Evolutionary conservation across 2,113 vertebrate species (phyloP), one percentile per base, ranked within the genome.

Genomic region (Syrrhaptes paradoxus): DNA sequence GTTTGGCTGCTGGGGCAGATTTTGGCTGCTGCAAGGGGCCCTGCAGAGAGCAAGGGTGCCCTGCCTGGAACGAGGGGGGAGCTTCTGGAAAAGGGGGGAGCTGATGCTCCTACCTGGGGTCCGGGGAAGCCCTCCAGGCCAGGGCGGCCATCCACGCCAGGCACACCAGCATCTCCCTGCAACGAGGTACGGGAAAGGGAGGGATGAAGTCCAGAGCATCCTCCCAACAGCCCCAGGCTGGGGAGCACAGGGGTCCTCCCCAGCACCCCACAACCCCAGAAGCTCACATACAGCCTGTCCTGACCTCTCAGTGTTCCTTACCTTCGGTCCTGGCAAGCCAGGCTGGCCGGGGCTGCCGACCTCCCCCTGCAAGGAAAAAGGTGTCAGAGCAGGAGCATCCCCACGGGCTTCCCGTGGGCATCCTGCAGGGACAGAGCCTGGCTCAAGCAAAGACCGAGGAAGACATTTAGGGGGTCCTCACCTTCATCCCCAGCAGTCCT

Each of bases 51-150:
- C 10, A 34, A 49, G n/a, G 52, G 19, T 74, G 32, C 13, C 19
- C 52, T 83, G 63, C 22, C 22, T 55, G 34, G 19, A 86, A 25
- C 1, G 0, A 31, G 36, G 20, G 2, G 31, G 8, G 24, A 2
- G 22, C 15, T 75, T 28, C 41, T 72, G 46, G 67, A 78, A 57
- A 43, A 29, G 5, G 8, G 19, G 25, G 8, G 12, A 41, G 5
- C 34, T 76, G 62, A 68, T 22, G 28, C 8, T 86, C 94, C 83
- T 96, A 99, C 99, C 98, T 98, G 98, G 12, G 98, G 98, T 82
- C 99, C 99, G 0, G 98, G 98, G 45, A 98, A 97, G 19, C 99
- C 99, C 8, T 99, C 98, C 93, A 98, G 86, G 17, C 99, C 99
- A 1, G 98, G 98, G 17, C 96, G 98, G 9, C 99, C 99, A 1